These are phyloP conservation scores for Apamea epomidion DNA, from an alignment of 2,888 invertebrate species.

Conservation along the genomic window DNA sequence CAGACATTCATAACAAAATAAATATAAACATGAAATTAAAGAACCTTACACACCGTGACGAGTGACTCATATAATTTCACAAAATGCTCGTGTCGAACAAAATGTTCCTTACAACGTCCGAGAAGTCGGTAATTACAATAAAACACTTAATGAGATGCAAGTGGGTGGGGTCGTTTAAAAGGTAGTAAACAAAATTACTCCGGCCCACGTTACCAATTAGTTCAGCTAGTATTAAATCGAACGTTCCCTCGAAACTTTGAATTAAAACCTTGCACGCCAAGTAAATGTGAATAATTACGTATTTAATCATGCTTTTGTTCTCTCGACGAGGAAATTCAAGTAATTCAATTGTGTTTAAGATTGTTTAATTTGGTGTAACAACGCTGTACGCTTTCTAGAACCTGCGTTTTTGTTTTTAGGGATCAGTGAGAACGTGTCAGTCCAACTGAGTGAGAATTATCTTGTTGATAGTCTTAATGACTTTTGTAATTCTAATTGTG, in stretches of 20 bases:
- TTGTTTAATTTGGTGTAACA: conserved; percentile 87
- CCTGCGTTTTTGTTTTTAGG: conserved; percentile 75
- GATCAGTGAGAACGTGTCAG: conserved; percentile 52
- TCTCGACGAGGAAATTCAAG: conserved; percentile 89
- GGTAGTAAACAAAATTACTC: conserved; percentile 90
- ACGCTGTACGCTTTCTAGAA: conserved; percentile 84
- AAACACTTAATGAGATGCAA: conserved; percentile 80
- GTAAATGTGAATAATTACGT: conserved; percentile 90
- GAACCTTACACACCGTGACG: conserved; percentile 64
- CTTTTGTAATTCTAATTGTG: neutral
- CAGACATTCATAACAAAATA: conserved; percentile 56
- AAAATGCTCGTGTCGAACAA: conserved; percentile 69
- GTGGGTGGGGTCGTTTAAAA: conserved; percentile 89
- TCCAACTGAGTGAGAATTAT: neutral
- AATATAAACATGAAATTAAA: conserved; percentile 66
- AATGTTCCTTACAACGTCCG: conserved; percentile 68
- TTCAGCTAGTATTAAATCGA: conserved; percentile 89
- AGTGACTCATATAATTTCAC: conserved; percentile 68
- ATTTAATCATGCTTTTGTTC: conserved; percentile 91
- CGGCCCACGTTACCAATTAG: conserved; percentile 89
- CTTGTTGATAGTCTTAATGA: no score
- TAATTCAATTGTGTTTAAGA: conserved; percentile 90
- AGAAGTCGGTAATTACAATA: conserved; percentile 76
- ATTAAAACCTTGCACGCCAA: conserved; percentile 88
- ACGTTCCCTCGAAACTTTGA: conserved; percentile 82